phyloP scores from a whole-genome alignment of 2,888 invertebrate genomes.

The Cantharis rustica region DNA sequence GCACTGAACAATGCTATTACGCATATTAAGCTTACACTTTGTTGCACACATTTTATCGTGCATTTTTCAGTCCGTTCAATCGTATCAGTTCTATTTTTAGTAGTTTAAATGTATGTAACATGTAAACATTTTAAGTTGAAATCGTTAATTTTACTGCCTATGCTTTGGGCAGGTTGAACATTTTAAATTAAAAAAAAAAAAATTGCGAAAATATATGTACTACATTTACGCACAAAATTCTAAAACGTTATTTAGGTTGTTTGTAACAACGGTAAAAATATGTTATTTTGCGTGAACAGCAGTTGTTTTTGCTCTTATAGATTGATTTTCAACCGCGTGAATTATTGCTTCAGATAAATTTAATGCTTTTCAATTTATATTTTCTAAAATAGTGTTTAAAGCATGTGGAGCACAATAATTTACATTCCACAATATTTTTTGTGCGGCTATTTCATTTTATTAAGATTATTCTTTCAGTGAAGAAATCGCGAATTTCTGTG shows the following conservation, averaged over 20 bases:
- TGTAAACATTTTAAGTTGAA: neutral
- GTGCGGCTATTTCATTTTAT: neutral
- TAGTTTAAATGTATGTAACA: neutral
- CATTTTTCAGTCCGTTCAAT: neutral
- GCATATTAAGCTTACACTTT: neutral
- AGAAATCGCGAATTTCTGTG: no score
- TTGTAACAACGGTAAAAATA: constrained; percentile 15
- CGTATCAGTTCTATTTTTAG: neutral
- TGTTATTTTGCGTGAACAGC: constrained; percentile 12
- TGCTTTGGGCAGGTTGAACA: neutral
- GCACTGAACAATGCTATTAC: no score
- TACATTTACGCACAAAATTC: neutral
- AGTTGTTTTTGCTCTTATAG: constrained; percentile 12
- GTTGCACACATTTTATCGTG: neutral
- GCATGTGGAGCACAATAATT: neutral
- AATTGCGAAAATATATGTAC: constrained; percentile 7
- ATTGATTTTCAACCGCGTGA: constrained; percentile 20
- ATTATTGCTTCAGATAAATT: constrained; percentile 25
- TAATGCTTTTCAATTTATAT: constrained; percentile 12
- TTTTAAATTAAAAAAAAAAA: constrained; percentile 9
- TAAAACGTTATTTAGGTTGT: constrained; percentile 12
- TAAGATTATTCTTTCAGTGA: neutral
- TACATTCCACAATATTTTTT: neutral
- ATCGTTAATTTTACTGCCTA: neutral
- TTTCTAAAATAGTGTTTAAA: neutral